Evolutionary conservation across 2,888 invertebrate species (phyloP).

Genomic region (Graphium colonna): DNA sequence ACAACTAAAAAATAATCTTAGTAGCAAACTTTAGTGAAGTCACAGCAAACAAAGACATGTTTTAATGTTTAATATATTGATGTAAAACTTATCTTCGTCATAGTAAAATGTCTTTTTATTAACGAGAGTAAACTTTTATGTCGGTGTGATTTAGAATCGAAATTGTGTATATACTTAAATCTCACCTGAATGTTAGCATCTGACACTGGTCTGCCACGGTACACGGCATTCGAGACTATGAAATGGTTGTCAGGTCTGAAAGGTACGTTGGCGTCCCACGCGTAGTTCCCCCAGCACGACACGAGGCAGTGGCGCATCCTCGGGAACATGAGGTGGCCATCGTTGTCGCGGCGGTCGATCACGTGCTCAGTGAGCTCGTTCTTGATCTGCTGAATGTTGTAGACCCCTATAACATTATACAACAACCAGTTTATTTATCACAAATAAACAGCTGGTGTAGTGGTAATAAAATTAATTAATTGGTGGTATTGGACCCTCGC

Average conservation of each 20-base stretch:
- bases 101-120: too few species aligned
- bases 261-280: constrained; percentile 82
- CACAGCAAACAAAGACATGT: too few species aligned
- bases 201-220: constrained; percentile 84
- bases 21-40: too few species aligned
- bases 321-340: constrained; percentile 82
- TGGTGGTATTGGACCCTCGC: too few species aligned
- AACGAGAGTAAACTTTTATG: too few species aligned
- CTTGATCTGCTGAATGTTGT: constrained; percentile 77
- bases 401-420: constrained; percentile 50
- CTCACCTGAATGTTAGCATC: constrained; percentile 87
- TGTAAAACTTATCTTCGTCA: too few species aligned
- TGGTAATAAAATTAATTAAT: too few species aligned
- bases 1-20: too few species aligned
- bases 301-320: constrained; percentile 84
- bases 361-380: constrained; percentile 69
- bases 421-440: too few species aligned
- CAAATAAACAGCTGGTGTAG: too few species aligned
- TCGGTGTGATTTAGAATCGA: background rate
- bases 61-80: too few species aligned
- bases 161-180: background rate
- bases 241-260: constrained; percentile 87
- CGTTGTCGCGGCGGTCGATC: constrained; percentile 76
- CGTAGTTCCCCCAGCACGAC: constrained; percentile 88
- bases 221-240: constrained; percentile 81